Evolutionary conservation across 2,888 invertebrate species (phyloP).

Genomic region (Thera britannica): DNA sequence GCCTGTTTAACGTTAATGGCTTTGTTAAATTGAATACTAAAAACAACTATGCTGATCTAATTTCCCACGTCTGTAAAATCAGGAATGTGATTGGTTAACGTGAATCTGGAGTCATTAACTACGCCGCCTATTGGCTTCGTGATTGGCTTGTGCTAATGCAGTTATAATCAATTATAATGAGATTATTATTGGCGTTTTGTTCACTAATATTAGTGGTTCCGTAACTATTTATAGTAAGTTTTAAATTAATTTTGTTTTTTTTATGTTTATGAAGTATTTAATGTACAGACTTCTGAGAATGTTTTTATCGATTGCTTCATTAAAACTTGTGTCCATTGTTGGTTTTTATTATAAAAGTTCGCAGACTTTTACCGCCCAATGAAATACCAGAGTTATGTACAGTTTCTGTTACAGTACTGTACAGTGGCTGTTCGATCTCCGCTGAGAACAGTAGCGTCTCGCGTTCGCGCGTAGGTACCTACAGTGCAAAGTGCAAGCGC

Average conservation of each 20-base stretch:
- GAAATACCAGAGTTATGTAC: neutral
- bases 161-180: slow-evolving; percentile 17
- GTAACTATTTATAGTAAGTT: neutral
- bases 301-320: slow-evolving; percentile 17
- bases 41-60: neutral
- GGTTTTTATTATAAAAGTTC: slow-evolving; percentile 2
- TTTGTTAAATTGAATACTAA: neutral
- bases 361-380: neutral
- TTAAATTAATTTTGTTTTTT: slow-evolving; percentile 10
- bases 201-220: slow-evolving; percentile 3
- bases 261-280: slow-evolving; percentile 19
- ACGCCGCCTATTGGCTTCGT: neutral
- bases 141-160: slow-evolving; percentile 16
- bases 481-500: too few species aligned
- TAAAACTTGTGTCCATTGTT: slow-evolving; percentile 15
- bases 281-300: slow-evolving; percentile 13
- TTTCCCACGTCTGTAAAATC: slow-evolving; percentile 2
- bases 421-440: too few species aligned
- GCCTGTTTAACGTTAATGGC: neutral
- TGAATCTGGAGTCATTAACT: slow-evolving; percentile 2
- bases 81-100: slow-evolving; percentile 8
- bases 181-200: slow-evolving; percentile 18
- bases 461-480: too few species aligned
- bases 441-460: too few species aligned
- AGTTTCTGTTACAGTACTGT: too few species aligned